Percentiles rank a stretch among this genome's conserved stretches.
These are phyloP conservation scores for Amblyopsis rosae DNA, from an alignment of 2,113 vertebrate species.

Conservation along the genomic window DNA sequence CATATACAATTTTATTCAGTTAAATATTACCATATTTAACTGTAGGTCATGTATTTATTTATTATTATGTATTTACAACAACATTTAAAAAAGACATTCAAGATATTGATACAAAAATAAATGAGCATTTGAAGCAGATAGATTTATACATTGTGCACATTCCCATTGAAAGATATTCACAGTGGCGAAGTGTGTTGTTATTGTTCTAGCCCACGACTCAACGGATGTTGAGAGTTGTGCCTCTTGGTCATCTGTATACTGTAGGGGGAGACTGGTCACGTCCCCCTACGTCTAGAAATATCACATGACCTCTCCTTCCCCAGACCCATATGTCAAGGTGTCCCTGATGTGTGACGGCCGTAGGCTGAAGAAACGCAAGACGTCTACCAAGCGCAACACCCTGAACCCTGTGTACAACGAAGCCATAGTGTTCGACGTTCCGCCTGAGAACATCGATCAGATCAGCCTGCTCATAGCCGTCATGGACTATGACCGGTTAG, in stretches of 20 bases:
- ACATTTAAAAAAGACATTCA: too few relatives aligned
- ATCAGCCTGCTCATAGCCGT: conserved; percentile 96
- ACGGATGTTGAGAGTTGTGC: background rate
- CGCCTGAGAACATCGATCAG: conserved; percentile 97
- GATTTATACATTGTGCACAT: background rate
- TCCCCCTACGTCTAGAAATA: background rate
- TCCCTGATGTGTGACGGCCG: conserved; percentile 96
- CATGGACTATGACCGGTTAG: conserved; percentile 99
- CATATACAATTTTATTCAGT: too few relatives aligned
- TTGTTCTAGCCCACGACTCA: background rate
- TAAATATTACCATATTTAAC: too few relatives aligned
- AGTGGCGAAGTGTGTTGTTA: background rate
- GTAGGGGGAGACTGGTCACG: background rate
- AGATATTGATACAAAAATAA: background rate
- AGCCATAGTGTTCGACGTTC: conserved; percentile 99
- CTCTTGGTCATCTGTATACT: background rate
- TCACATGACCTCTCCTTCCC: conserved; percentile 3
- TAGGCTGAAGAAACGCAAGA: conserved; percentile 96
- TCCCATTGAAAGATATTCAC: background rate
- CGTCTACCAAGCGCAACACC: conserved; percentile 96
- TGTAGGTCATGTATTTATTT: too few relatives aligned
- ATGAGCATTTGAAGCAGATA: background rate
- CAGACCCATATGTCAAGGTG: conserved; percentile 98
- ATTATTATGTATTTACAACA: too few relatives aligned
- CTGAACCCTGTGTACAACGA: conserved; percentile 98